These are phyloP conservation scores for Montipora capricornis DNA, from an alignment of 64 coral and sea anemone species.

Conservation along the genomic window DNA sequence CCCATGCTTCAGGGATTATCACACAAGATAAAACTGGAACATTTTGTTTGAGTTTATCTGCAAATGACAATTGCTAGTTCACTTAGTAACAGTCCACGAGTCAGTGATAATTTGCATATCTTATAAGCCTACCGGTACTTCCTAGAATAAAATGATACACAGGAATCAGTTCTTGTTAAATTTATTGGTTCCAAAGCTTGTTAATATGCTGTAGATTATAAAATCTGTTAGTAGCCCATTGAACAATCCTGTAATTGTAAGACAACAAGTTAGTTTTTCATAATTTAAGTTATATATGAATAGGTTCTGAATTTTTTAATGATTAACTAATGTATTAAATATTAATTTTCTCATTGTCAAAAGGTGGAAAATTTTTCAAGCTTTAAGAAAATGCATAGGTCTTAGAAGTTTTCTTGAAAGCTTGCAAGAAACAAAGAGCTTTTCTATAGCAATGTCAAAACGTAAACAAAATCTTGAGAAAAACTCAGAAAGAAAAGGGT, in stretches of 20 bases:
- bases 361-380: constrained; percentile 20
- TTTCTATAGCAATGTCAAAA: constrained; percentile 17
- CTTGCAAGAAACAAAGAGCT: constrained; percentile 17
- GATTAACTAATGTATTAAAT: constrained; percentile 18
- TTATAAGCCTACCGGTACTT: constrained; percentile 5
- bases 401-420: constrained; percentile 3
- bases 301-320: constrained; percentile 26
- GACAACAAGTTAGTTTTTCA: constrained; percentile 35
- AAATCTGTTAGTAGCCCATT: constrained; percentile 14
- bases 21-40: constrained; percentile 33
- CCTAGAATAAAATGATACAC: constrained; percentile 13
- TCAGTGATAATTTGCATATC: constrained; percentile 26
- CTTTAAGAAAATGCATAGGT: constrained; percentile 1
- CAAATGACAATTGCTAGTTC: constrained; percentile 18
- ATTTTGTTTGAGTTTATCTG: constrained; percentile 15
- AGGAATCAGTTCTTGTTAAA: constrained; percentile 24
- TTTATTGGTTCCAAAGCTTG: constrained; percentile 22
- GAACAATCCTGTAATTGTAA: constrained; percentile 25
- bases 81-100: neutral
- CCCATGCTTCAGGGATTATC: constrained; percentile 46
- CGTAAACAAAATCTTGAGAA: neutral
- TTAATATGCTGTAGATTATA: constrained; percentile 29
- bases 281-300: constrained; percentile 23
- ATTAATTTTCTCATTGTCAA: constrained; percentile 4
- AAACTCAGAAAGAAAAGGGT: constrained; percentile 26